Conservation (phyloP, 2,113 vertebrate species). For the Nannospalax galili region DNA sequence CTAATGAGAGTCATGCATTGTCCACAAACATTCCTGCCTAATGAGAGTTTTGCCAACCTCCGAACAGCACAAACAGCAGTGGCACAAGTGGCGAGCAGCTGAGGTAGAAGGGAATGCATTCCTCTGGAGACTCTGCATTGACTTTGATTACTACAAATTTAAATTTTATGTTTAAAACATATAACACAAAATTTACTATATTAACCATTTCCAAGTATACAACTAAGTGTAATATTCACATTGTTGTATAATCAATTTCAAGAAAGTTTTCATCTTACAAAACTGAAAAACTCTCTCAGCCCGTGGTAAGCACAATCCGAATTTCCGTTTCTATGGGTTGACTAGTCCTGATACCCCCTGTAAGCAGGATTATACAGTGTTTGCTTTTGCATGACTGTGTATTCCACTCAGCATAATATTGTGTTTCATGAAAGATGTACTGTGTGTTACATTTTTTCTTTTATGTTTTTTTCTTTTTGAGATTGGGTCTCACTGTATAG, state of each 20-base stretch:
- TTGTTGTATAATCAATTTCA: neutral
- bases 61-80: neutral
- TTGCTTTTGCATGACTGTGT: constrained; percentile 1
- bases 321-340: neutral
- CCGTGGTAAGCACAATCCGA: neutral
- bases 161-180: neutral
- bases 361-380: neutral
- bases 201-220: neutral
- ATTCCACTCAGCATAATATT: neutral
- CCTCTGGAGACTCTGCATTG: neutral
- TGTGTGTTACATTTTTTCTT: neutral
- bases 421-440: neutral
- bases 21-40: no score
- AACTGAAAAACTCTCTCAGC: neutral
- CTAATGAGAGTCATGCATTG: neutral
- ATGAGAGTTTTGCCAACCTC: no score
- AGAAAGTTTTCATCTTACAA: neutral
- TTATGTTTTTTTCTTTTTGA: neutral
- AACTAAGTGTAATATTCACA: neutral
- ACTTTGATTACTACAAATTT: neutral
- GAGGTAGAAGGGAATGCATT: neutral
- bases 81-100: neutral
- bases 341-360: neutral
- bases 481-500: neutral
- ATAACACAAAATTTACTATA: neutral